phyloP scores from a whole-genome alignment of 2,113 vertebrate species.

The Erpornis zantholeuca region DNA sequence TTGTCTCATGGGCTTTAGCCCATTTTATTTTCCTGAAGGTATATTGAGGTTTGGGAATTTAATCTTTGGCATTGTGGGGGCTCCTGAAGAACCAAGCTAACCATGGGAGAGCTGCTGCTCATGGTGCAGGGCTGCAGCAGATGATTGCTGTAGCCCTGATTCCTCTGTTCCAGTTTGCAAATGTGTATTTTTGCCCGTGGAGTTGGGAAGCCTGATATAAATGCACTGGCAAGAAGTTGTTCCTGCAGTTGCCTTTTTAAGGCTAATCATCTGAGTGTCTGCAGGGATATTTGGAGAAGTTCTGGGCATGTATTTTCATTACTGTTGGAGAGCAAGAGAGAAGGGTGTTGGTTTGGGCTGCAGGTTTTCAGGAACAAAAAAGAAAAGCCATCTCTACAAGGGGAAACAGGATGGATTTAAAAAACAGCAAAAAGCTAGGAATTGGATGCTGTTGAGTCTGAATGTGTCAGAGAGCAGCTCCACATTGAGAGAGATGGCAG shows the following conservation, averaged over 20 bases:
- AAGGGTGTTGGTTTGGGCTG: neutral
- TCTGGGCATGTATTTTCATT: neutral
- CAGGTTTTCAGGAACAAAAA: neutral
- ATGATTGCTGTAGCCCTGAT: no score
- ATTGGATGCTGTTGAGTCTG: neutral
- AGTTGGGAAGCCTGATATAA: neutral
- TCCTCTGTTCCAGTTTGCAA: neutral
- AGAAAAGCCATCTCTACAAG: neutral
- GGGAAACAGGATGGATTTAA: neutral
- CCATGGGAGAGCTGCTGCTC: neutral
- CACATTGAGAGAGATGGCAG: neutral
- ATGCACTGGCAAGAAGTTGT: neutral
- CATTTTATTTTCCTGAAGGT: neutral
- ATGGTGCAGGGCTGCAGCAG: neutral
- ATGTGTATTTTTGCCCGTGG: rapidly evolving
- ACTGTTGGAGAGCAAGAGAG: neutral
- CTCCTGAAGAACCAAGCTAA: neutral
- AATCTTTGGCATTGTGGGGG: neutral
- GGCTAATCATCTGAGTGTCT: neutral
- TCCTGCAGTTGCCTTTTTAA: neutral
- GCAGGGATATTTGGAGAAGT: neutral
- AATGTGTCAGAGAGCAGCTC: neutral
- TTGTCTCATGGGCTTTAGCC: neutral
- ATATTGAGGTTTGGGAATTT: neutral
- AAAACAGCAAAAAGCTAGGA: neutral